A percentile compares a stretch with the other conserved stretches of the same genome.
These are phyloP conservation scores for Neopelma chrysocephalum DNA, from an alignment of 2,797 vertebrate genomes.

Conservation along the genomic window DNA sequence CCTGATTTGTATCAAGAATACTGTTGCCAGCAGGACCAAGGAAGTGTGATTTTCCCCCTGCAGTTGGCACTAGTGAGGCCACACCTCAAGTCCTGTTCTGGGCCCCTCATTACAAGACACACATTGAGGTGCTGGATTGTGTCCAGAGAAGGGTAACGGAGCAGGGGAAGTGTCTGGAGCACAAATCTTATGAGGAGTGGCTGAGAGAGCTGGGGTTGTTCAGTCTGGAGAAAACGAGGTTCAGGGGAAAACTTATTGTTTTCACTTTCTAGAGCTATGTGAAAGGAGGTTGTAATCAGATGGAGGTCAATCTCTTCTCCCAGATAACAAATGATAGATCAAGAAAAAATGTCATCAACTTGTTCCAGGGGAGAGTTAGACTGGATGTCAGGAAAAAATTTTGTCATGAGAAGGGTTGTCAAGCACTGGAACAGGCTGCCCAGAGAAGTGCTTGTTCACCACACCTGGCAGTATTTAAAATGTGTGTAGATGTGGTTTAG, in stretches of 20 bases:
- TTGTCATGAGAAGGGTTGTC: too few species aligned
- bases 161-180: not conserved
- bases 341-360: not conserved
- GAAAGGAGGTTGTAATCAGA: not conserved
- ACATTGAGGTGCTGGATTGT: not conserved
- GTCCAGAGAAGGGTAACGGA: not conserved
- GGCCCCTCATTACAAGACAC: not conserved
- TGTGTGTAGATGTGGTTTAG: too few species aligned
- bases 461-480: not conserved
- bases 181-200: not conserved
- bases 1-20: not conserved
- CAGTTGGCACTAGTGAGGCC: fast-evolving
- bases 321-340: not conserved
- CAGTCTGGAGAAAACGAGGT: not conserved
- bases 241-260: not conserved
- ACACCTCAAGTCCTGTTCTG: fast-evolving
- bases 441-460: not conserved
- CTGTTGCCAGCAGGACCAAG: not conserved
- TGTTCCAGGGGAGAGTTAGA: not conserved
- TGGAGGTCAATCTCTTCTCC: not conserved
- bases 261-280: not conserved
- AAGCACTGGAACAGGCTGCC: not conserved
- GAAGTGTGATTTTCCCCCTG: not conserved
- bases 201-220: not conserved
- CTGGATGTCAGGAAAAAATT: not conserved